Base-by-base conservation (phyloP, 2,888 invertebrate species). In the Stratiomys singularior region DNA sequence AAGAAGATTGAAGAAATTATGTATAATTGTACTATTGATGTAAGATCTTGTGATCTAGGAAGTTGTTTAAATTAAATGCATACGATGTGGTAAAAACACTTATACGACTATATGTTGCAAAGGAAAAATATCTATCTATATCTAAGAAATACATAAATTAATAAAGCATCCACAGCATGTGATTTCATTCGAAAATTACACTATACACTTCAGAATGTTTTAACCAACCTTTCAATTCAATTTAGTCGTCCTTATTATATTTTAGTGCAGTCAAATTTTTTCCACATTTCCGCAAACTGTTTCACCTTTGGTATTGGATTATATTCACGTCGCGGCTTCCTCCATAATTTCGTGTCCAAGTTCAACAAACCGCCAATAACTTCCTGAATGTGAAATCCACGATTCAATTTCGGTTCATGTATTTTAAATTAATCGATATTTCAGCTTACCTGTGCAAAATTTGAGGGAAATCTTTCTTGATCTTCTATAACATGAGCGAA, bases 401-500 rank as follows among this genome's bases (percentile, higher is more conserved):
- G 72, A 52, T 66, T 47, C 44, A n/a, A 58, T 52, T 52, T 9
- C 4, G 15, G 4, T 15, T 13, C 18, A 44, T 52, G 7, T 23
- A 56, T 11, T 46, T 37, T 37, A 37, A 37, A 5, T 37, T 37
- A 37, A 37, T 37, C 9, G 37, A 9, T 37, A 9, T 37, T 37
- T 3, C 9, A 37, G n/a, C 37, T 21, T 87, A 94, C 95, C 89
- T 95, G 94, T 4, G 96, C 99, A 90, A 98, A 99, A 87, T 94
- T 94, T 74, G 85, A 88, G 0, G 97, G 96, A 87, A 99, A 99
- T 52, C 91, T 85, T 77, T 92, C 89, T 84, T 96, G 95, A 86
- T 99, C 96, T 88, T 99, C 99, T 83, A 99, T 96, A 0, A 99
- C 95, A 88, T 99, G 99, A 66, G 97, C 99, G 88, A 94, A 99